Evolutionary conservation across 2,888 invertebrate genomes (phyloP), one percentile per base, ranked within the genome.

Genomic region (Drosophila macrospina): DNA sequence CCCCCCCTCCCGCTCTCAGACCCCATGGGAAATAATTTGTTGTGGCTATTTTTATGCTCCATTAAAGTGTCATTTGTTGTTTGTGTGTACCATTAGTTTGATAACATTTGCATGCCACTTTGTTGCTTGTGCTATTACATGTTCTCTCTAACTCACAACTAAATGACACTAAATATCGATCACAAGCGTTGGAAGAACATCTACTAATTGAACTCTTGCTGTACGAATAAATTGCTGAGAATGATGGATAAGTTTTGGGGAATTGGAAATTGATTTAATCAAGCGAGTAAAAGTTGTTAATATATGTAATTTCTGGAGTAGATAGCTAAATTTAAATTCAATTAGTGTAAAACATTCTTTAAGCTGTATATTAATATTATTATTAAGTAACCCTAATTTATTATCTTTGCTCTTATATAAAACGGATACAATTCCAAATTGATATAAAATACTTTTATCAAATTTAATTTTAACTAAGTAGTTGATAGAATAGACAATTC

Each of bases 11-110:
- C n/a, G n/a, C n/a, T n/a, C n/a, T n/a, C n/a, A n/a, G 20, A 34
- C 36, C 57, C 34, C 62, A 47, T 57, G 59, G 68, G 55, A 74
- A 78, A 63, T 59, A 74, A 68, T 74, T 74, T 74, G 78, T 74
- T 74, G 62, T 62, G 74, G 74, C 59, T 51, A 67, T 74, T 78
- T 78, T 67, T 57, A 59, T 62, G 74, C 42, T 5, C 48, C 57
- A 78, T 73, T 59, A 73, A 66, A 74, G 42, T 61, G 50, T 54
- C 30, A 55, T 78, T 78, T 74, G 57, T 57, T 51, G 45, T 59
- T 51, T 20, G 30, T 42, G 42, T 20, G 26, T n/a, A 44, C 74
- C 54, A 66, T 66, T 74, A 78, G 78, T 70, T 78, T 57, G 69
- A 73, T 50, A 51, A 65, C 47, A 54, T 73, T 73, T 57, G 52